Evolutionary conservation across 2,797 vertebrate species (phyloP).

Genomic region (Poecilia picta): DNA sequence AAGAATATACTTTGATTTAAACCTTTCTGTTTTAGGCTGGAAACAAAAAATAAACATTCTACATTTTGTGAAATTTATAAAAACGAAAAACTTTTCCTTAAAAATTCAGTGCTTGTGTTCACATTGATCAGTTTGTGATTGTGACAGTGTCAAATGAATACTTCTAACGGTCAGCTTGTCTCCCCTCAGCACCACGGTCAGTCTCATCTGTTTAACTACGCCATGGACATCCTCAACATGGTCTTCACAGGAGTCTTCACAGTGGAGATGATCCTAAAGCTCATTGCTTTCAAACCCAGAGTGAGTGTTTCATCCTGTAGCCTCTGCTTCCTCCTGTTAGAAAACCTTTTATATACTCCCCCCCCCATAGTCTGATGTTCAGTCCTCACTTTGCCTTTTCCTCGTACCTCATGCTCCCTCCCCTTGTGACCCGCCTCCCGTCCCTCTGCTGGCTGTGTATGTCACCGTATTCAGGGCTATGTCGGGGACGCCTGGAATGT

Average conservation of each 20-base stretch:
- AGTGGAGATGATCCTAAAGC: constrained; percentile 98
- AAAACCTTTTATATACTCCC: background rate
- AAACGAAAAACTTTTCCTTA: background rate
- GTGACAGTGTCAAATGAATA: background rate
- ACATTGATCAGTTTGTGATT: background rate
- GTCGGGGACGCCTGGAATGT: constrained; percentile 99
- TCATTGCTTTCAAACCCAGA: constrained; percentile 98
- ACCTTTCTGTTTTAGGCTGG: background rate
- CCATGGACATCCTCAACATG: constrained; percentile 99
- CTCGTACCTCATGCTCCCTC: constrained; percentile 14
- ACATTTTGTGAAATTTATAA: background rate
- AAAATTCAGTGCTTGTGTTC: background rate
- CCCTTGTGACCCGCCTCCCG: constrained; percentile 16
- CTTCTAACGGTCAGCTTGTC: constrained; percentile 24
- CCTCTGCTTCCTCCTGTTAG: background rate
- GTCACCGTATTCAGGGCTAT: constrained; percentile 93
- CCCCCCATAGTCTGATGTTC: background rate
- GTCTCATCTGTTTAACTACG: constrained; percentile 93
- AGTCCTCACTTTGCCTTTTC: constrained; percentile 23
- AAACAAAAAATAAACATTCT: background rate
- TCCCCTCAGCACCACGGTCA: constrained; percentile 92
- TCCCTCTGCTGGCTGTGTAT: constrained; percentile 75
- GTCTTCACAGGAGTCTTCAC: constrained; percentile 99
- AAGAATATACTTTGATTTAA: background rate
- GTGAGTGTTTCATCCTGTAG: constrained; percentile 68